These are phyloP conservation scores for Chalcis sispes DNA, from an alignment of 2,888 invertebrate genomes.

Conservation along the genomic window DNA sequence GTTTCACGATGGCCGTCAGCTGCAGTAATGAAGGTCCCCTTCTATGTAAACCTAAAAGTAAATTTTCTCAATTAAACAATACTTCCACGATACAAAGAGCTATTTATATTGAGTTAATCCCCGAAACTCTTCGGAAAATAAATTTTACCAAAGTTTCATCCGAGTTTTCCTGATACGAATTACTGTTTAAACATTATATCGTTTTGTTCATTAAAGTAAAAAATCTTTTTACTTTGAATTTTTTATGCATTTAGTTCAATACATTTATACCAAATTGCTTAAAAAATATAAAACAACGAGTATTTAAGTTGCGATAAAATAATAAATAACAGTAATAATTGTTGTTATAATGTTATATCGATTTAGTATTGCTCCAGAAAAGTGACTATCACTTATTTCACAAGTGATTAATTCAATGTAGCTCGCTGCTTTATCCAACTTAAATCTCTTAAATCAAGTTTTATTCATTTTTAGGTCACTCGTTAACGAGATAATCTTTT, in stretches of 20 bases:
- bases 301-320: no score
- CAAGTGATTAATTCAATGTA: conserved; percentile 8
- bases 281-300: no score
- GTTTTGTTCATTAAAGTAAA: no score
- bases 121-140: no score
- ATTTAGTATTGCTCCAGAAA: not conserved
- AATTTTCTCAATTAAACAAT: conserved; percentile 31
- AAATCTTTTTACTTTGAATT: no score
- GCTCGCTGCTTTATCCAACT: not conserved
- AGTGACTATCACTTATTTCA: not conserved
- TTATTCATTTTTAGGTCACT: not conserved
- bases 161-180: no score
- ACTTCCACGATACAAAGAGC: conserved; percentile 5
- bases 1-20: conserved; percentile 32
- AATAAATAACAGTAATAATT: no score
- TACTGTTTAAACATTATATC: no score
- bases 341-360: no score
- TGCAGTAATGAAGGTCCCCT: conserved; percentile 33
- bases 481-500: not conserved
- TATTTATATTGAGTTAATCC: conserved; percentile 28
- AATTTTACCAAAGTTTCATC: no score
- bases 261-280: no score
- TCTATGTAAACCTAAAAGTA: conserved; percentile 22
- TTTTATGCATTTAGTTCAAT: no score
- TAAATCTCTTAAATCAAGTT: conserved; percentile 6